Conservation (phyloP, 2,888 invertebrate species). For the Neocrepidodera transversa region DNA sequence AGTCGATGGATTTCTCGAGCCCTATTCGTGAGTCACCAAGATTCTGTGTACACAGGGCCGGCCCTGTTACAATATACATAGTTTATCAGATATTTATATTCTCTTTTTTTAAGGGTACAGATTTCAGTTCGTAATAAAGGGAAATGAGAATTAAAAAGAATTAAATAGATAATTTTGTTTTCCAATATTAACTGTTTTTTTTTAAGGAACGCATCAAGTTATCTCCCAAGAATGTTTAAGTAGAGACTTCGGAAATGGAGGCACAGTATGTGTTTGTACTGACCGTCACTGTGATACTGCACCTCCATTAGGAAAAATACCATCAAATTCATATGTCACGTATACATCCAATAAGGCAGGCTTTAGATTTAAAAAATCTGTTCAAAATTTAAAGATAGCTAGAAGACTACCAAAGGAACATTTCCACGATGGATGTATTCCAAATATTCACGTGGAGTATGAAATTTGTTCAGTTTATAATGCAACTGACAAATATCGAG, state of each 20-base stretch:
- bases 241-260: constrained; percentile 32
- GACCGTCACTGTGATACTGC: constrained; percentile 74
- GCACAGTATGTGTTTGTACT: constrained; percentile 75
- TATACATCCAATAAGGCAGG: constrained; percentile 70
- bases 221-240: constrained; percentile 18
- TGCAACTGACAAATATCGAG: neutral
- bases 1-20: no score
- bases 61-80: no score
- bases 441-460: neutral
- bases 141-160: no score
- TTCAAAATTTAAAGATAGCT: neutral
- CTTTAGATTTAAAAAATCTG: constrained; percentile 57
- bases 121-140: no score
- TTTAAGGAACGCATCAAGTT: neutral
- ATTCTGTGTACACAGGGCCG: no score
- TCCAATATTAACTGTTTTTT: no score
- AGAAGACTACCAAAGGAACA: neutral
- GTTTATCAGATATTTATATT: no score
- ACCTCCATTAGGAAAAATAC: constrained; percentile 58
- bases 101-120: no score
- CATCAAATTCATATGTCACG: constrained; percentile 56
- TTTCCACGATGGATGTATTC: neutral
- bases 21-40: no score
- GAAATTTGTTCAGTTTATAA: neutral
- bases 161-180: no score